A percentile compares a stretch with the other conserved stretches of the same genome.
Evolutionary conservation across 2,113 vertebrate species (phyloP).

Genomic region (Tretioscincus oriximinensis): DNA sequence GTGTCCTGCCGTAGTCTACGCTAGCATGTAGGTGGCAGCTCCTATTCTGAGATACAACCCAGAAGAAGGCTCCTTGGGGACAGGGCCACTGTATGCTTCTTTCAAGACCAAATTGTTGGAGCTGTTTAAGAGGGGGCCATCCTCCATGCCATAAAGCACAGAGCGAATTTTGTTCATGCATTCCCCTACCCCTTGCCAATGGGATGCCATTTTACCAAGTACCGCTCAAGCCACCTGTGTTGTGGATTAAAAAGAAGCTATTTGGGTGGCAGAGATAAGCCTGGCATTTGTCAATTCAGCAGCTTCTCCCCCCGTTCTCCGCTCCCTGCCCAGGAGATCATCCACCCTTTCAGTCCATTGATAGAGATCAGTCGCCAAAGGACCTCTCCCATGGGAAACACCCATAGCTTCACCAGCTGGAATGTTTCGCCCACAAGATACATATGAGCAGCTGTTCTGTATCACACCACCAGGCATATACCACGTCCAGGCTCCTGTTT

Average conservation of each 20-base stretch:
- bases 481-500: neutral
- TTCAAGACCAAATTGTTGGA: neutral
- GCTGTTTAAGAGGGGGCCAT: neutral
- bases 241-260: slow-evolving; percentile 12
- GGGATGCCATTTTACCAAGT: slow-evolving; percentile 52
- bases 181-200: neutral
- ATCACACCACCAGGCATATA: neutral
- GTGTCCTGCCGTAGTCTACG: too few species aligned
- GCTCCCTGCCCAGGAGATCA: neutral
- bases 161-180: neutral
- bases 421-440: neutral
- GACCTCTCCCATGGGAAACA: neutral
- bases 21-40: too few species aligned
- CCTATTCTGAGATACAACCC: too few species aligned
- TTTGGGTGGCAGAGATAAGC: slow-evolving; percentile 52
- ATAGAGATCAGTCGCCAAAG: neutral
- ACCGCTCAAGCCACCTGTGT: slow-evolving; percentile 29
- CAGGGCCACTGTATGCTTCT: neutral
- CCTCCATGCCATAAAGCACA: neutral
- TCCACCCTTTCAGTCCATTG: neutral
- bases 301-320: neutral
- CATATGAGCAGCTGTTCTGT: neutral
- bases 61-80: too few species aligned
- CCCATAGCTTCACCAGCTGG: neutral
- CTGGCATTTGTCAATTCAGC: slow-evolving; percentile 13